Evolutionary conservation across 37 sponge, comb jelly and placozoan genomes (phyloP), one percentile per base, ranked within the genome.

Genomic region (Chondrosia reniformis): DNA sequence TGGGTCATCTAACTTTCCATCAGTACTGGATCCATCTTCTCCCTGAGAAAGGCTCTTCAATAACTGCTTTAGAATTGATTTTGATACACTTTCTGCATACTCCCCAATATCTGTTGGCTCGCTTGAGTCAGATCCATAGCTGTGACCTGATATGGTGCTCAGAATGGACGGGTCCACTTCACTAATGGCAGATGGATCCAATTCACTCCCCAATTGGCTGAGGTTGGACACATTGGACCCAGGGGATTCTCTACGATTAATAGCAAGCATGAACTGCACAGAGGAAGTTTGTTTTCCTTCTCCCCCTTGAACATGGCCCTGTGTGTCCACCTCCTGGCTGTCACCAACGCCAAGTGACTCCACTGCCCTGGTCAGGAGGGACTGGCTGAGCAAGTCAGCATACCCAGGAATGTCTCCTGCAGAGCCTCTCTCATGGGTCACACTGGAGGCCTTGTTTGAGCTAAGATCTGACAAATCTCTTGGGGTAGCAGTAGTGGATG

Each of bases 91-190:
- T 6, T 69, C 72, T 21, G 72, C 32, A 6, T 69, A 69, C 4
- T 69, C 72, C 3, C 58, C 58, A 6, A 56, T 56, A 28, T 28
- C 27, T 24, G 27, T 24, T 24, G 58, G 58, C n/a, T n/a, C n/a
- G n/a, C n/a, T n/a, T n/a, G n/a, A n/a, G 7, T 59, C 61, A 19
- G 22, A 25, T 5, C 6, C 7, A 13, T 13, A 30, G 28, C 63
- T 28, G 78, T 88, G 81, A 10, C 89, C 89, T 10, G 88, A 83
- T 36, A 79, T 36, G 45, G 80, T 79, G 38, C 84, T 83, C 5
- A 84, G 83, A 4, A 67, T 67, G 1, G 84, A 83, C 37, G n/a
- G 72, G 19, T 41, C 39, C 37, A 38, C 44, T 0, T 41, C 42
- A 38, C 72, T 69, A 25, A 69, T 37, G 36, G 43, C 72, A 17